A percentile compares a stretch with the other conserved stretches of the same genome.
phyloP scores from a whole-genome alignment of 2,888 invertebrate species.

The Caenorhabditis becei region DNA sequence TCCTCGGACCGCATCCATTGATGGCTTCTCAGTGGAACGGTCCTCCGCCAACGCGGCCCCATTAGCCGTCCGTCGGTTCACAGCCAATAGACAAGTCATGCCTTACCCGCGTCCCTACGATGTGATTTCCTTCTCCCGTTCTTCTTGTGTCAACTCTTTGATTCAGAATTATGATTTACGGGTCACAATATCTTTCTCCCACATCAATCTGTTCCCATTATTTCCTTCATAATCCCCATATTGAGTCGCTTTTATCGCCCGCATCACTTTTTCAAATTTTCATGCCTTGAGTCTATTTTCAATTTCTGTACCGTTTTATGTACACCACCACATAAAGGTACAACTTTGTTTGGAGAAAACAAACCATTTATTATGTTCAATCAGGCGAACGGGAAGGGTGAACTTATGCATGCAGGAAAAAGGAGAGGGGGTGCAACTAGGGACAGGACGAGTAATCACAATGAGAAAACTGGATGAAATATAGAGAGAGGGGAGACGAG shows the following conservation, averaged over 20 bases:
- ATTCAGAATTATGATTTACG: constrained; percentile 42
- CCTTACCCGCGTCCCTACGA: constrained; percentile 28
- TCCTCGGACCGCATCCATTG: constrained; percentile 41
- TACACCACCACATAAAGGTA: constrained; percentile 20
- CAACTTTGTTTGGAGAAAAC: constrained; percentile 6
- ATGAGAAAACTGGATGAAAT: constrained; percentile 21
- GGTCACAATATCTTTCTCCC: constrained; percentile 29
- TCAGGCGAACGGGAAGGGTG: neutral
- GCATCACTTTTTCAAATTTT: constrained; percentile 20
- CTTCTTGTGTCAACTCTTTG: constrained; percentile 34
- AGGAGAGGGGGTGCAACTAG: constrained; percentile 18
- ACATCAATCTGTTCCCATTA: constrained; percentile 7
- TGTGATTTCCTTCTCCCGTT: constrained; percentile 28
- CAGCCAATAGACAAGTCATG: constrained; percentile 46
- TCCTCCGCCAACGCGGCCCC: constrained; percentile 12
- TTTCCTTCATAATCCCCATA: constrained; percentile 1
- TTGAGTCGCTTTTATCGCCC: constrained; percentile 1
- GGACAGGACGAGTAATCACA: constrained; percentile 29
- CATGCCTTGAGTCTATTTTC: neutral
- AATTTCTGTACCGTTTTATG: neutral
- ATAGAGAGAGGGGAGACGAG: constrained; percentile 1
- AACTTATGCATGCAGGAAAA: constrained; percentile 28
- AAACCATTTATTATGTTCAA: constrained; percentile 45
- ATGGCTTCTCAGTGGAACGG: constrained; percentile 33
- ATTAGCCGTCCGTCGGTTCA: constrained; percentile 2